Percentiles rank a stretch among this genome's conserved stretches.
These are phyloP conservation scores for Nymphalis urticae DNA, from an alignment of 2,888 invertebrate genomes.

Conservation along the genomic window DNA sequence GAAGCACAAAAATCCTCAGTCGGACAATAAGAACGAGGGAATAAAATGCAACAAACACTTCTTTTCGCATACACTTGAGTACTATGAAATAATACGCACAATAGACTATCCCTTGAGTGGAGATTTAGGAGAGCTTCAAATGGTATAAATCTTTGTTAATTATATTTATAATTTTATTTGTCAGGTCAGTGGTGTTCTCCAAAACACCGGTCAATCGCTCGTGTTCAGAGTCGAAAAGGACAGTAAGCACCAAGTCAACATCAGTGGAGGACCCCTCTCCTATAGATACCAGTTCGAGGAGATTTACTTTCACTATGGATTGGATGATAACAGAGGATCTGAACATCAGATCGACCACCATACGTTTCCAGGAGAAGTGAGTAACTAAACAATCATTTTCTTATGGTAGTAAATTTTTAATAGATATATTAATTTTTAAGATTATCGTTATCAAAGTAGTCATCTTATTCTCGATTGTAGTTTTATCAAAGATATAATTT, in stretches of 20 bases:
- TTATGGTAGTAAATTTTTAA: too few relatives aligned
- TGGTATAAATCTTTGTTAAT: neutral
- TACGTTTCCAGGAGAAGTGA: conserved; percentile 98
- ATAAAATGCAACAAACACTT: too few relatives aligned
- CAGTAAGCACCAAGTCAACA: conserved; percentile 94
- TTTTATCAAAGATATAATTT: too few relatives aligned
- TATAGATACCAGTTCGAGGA: conserved; percentile 98
- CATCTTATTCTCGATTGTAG: too few relatives aligned
- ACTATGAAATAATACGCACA: too few relatives aligned
- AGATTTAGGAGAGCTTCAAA: too few relatives aligned
- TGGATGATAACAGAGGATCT: conserved; percentile 93
- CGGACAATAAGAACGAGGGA: too few relatives aligned
- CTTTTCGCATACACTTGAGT: too few relatives aligned
- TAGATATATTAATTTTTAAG: too few relatives aligned
- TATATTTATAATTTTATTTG: conserved; percentile 32
- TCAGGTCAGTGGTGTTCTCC: conserved; percentile 92
- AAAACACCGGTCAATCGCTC: conserved; percentile 97
- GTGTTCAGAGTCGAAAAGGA: conserved; percentile 95
- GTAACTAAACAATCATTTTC: conserved; percentile 42
- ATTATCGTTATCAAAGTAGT: too few relatives aligned
- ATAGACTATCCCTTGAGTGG: too few relatives aligned
- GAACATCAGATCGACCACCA: conserved; percentile 98
- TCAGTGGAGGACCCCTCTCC: conserved; percentile 97
- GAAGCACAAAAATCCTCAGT: too few relatives aligned
- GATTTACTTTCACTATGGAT: conserved; percentile 97